phyloP scores from a whole-genome alignment of 2,888 invertebrate genomes.

The Autographa gamma region DNA sequence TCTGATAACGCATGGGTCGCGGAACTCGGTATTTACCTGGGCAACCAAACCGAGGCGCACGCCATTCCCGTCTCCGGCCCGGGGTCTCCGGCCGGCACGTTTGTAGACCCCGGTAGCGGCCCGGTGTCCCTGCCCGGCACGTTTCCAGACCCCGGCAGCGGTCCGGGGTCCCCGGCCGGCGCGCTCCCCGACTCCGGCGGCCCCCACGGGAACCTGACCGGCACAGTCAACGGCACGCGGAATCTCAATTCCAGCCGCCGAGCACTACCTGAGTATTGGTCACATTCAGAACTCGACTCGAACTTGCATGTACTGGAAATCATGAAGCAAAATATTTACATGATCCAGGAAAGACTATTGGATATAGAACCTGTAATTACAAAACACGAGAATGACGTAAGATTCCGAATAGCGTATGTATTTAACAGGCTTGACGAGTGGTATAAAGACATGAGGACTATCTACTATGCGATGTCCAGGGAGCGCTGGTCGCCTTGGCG shows the following conservation, averaged over 20 bases:
- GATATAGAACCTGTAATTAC: constrained; percentile 42
- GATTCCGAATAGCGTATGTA: constrained; percentile 61
- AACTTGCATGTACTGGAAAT: constrained; percentile 52
- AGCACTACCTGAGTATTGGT: neutral
- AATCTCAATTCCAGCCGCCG: neutral
- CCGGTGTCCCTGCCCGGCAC: neutral
- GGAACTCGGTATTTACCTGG: too few relatives aligned
- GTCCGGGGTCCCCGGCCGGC: neutral
- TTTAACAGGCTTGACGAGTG: constrained; percentile 61
- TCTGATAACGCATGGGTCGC: too few relatives aligned
- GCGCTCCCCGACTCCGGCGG: neutral
- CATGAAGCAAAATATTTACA: constrained; percentile 65
- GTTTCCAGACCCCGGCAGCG: too few relatives aligned
- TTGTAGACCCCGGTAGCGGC: neutral
- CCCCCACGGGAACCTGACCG: neutral
- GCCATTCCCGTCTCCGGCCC: neutral
- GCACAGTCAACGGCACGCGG: neutral
- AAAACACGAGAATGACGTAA: constrained; percentile 37
- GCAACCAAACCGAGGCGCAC: too few relatives aligned
- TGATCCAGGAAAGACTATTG: constrained; percentile 57
- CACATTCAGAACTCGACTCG: neutral
- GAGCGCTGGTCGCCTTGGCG: rapidly evolving
- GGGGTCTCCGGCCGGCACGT: neutral
- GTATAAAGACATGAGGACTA: constrained; percentile 47
- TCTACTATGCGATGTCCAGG: constrained; percentile 33